Evolutionary conservation across 23 tunicate species (phyloP).

Genomic region (Botrylloides violaceus): DNA sequence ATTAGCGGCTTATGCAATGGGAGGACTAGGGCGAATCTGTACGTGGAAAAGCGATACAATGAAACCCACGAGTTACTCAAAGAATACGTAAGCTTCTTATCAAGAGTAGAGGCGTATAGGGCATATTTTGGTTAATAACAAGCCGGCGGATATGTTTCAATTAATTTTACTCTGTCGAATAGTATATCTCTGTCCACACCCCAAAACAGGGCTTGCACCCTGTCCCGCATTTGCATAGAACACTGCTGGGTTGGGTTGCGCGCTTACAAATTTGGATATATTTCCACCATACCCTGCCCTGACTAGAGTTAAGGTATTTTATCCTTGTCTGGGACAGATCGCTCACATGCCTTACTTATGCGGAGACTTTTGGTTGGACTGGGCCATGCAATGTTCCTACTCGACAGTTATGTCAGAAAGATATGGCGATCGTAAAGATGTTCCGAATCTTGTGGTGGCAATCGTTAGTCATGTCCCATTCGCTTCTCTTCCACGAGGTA

Average conservation of each 20-base stretch:
- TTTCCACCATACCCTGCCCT: too few species aligned
- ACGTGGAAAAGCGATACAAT: conserved; percentile 32
- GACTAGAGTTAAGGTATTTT: too few species aligned
- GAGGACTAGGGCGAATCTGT: conserved; percentile 25
- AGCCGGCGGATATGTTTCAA: too few species aligned
- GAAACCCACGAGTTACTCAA: conserved; percentile 17
- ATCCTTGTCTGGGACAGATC: too few species aligned
- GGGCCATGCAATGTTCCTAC: conserved; percentile 54
- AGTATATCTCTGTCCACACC: too few species aligned
- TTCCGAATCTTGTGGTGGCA: conserved; percentile 56
- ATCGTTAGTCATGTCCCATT: conserved; percentile 44
- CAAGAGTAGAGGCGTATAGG: too few species aligned
- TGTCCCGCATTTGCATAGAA: too few species aligned
- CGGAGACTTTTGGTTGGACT: conserved; percentile 54
- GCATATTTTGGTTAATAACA: too few species aligned
- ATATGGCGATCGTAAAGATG: conserved; percentile 45
- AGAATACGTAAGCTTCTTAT: not conserved
- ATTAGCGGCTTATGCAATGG: conserved; percentile 50
- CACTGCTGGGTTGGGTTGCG: too few species aligned
- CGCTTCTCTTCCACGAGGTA: conserved; percentile 43
- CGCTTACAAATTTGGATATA: too few species aligned
- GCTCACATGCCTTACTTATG: conserved; percentile 59
- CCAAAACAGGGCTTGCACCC: too few species aligned
- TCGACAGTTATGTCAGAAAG: conserved; percentile 26
- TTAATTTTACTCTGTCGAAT: too few species aligned